These are phyloP conservation scores for Amblyopsis rosae DNA, from an alignment of 2,113 vertebrate genomes.

Conservation along the genomic window DNA sequence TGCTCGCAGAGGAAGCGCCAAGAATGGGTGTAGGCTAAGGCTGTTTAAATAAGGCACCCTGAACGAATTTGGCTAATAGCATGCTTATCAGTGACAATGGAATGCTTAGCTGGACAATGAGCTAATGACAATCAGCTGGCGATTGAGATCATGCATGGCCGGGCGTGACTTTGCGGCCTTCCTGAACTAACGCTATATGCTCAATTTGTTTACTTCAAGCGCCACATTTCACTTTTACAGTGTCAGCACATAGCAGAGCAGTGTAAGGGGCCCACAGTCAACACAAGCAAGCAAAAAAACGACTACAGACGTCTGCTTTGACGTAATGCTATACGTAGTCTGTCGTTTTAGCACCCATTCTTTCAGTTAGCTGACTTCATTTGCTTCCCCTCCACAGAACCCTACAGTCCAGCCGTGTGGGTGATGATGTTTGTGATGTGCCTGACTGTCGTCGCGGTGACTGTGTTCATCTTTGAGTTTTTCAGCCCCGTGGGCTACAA, in stretches of 20 bases:
- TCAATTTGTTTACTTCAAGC: constrained; percentile 35
- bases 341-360: background rate
- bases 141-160: too few species aligned
- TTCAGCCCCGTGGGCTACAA: constrained; percentile 92
- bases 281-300: constrained; percentile 29
- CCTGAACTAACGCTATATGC: too few species aligned
- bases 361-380: constrained; percentile 4
- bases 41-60: too few species aligned
- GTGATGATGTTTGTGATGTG: constrained; percentile 99
- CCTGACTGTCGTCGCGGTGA: constrained; percentile 93
- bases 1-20: too few species aligned
- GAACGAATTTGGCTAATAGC: too few species aligned
- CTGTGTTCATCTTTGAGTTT: constrained; percentile 92
- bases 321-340: background rate
- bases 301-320: constrained; percentile 45
- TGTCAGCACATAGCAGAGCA: constrained; percentile 51
- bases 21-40: too few species aligned
- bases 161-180: too few species aligned
- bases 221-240: constrained; percentile 52
- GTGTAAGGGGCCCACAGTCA: constrained; percentile 55
- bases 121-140: too few species aligned
- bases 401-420: constrained; percentile 94
- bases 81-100: too few species aligned
- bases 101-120: too few species aligned
- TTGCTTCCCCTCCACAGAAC: constrained; percentile 72